Conservation (phyloP, 2,113 vertebrate genomes). For the Picathartes gymnocephalus region DNA sequence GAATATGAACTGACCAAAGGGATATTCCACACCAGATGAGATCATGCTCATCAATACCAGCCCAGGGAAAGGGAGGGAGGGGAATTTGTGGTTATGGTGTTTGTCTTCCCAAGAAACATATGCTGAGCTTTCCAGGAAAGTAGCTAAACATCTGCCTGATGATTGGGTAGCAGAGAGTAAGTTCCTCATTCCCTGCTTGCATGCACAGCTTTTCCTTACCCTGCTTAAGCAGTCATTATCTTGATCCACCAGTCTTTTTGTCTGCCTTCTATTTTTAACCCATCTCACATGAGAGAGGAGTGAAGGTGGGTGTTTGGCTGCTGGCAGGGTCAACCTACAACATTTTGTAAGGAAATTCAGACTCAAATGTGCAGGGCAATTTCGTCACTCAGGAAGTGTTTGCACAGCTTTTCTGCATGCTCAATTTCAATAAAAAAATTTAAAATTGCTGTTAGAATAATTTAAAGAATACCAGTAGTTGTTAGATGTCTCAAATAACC, state of each 20-base stretch:
- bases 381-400: background rate
- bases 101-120: background rate
- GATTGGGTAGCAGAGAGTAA: background rate
- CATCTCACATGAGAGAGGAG: background rate
- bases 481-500: background rate
- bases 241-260: background rate
- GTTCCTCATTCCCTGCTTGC: background rate
- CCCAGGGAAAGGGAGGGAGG: background rate
- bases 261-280: background rate
- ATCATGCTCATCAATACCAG: background rate
- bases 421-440: background rate
- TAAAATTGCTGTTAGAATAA: background rate
- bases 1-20: background rate
- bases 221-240: background rate
- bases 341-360: background rate
- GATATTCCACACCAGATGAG: background rate
- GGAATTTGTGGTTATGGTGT: background rate
- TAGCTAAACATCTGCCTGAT: background rate
- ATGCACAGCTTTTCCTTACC: background rate
- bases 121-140: background rate
- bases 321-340: background rate
- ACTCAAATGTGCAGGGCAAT: background rate
- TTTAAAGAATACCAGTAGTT: background rate
- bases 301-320: background rate
- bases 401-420: background rate